Base-by-base conservation (phyloP, 2,797 vertebrate genomes). In the Chaunax sp. region DNA sequence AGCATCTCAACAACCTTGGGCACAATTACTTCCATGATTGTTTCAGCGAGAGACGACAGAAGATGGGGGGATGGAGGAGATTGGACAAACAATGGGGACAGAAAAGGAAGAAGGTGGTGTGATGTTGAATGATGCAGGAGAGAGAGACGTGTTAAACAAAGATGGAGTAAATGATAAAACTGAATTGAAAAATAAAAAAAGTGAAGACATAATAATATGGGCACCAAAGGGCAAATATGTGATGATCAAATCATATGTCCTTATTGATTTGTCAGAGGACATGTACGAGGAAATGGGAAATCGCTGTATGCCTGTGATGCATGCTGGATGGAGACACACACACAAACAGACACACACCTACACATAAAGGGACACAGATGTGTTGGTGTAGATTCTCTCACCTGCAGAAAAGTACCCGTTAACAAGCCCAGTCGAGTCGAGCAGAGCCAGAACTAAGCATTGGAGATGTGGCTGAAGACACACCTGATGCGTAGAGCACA, bases 221-320 rank as follows among this genome's bases (percentile, higher is more conserved):
- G 69, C 50, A 66, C 49, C 55, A 35, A 70, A 72, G 50, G 69
- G 43, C 52, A 58, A 72, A 59, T 28, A n/a, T 56, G n/a, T n/a
- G 35, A 57, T 4, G 2, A 71, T 70, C 47, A 59, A 37, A 62
- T 77, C 15, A 28, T 8, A 8, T 54, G 69, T 81, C 63, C 23
- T 38, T 60, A 77, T 78, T 67, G 75, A 83, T 81, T 87, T 78
- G 65, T 72, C 69, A 81, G 22, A 66, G 60, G 71, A 56, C 68
- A 75, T 75, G 66, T 52, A 41, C 53, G 41, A 22, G 23, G 52
- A 53, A 60, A 16, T 58, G 51, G 57, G 45, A 68, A 61, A 68
- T 35, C 20, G 15, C 58, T 47, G 2, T 44, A 23, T 38, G 41
- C 47, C 35, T 61, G 11, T 57, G 43, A 75, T 15, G 9, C 4